Evolutionary conservation across 2,888 invertebrate genomes (phyloP).

Genomic region (Limnephilus auricula): DNA sequence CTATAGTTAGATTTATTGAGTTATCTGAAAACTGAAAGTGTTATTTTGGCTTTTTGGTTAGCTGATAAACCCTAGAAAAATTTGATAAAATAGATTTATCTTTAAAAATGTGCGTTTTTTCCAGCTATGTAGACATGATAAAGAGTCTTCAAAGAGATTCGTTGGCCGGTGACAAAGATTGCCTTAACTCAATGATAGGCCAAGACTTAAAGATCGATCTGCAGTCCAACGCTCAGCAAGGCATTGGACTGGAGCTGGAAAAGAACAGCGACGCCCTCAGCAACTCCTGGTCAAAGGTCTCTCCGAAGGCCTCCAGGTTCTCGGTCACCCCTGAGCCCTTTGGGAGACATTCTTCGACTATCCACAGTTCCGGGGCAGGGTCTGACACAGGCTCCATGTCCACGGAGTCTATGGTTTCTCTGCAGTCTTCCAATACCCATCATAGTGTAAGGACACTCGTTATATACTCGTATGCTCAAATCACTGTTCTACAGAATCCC

Average conservation of each 20-base stretch:
- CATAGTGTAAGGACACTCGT: constrained; percentile 71
- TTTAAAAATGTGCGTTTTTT: constrained; percentile 57
- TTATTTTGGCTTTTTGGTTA: too few species aligned
- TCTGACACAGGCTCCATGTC: constrained; percentile 83
- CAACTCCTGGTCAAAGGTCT: constrained; percentile 62
- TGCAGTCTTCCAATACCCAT: constrained; percentile 73
- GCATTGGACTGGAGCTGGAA: background rate
- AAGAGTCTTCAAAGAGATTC: constrained; percentile 77
- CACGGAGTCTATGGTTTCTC: constrained; percentile 82
- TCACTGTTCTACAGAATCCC: too few species aligned
- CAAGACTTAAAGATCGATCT: constrained; percentile 4
- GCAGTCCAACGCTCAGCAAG: background rate
- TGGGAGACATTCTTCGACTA: constrained; percentile 67
- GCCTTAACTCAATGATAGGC: background rate
- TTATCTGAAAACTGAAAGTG: too few species aligned
- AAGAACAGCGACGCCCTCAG: constrained; percentile 38
- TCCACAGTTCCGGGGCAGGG: constrained; percentile 72
- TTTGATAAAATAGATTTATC: too few species aligned
- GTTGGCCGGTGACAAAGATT: constrained; percentile 62
- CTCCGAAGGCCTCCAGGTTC: constrained; percentile 54
- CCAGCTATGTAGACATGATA: constrained; percentile 84
- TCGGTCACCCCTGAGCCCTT: constrained; percentile 67
- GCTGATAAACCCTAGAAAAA: too few species aligned
- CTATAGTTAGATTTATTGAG: too few species aligned
- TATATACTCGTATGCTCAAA: background rate